Evolutionary conservation across 2,888 invertebrate genomes (phyloP).

Genomic region (Oasisia sp.): DNA sequence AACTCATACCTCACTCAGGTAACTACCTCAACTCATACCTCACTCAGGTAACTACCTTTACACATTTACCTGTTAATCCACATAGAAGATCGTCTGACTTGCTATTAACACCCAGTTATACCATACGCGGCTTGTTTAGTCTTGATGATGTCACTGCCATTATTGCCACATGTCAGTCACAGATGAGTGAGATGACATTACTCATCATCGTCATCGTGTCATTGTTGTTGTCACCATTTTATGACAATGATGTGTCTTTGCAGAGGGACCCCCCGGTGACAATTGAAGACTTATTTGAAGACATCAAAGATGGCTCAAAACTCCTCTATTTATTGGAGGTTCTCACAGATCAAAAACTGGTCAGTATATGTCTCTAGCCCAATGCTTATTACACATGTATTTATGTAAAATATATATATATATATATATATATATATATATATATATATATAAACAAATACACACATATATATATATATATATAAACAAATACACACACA

Average conservation of each 20-base stretch:
- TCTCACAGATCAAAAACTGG: slow-evolving; percentile 93
- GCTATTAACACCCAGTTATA: background rate
- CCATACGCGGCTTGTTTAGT: too few species aligned
- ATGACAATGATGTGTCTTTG: slow-evolving; percentile 50
- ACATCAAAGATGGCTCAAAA: slow-evolving; percentile 94
- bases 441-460: too few species aligned
- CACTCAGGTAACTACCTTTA: slow-evolving; percentile 75
- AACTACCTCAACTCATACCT: slow-evolving; percentile 95
- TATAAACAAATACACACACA: too few species aligned
- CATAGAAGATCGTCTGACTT: background rate
- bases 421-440: too few species aligned
- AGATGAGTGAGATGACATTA: too few species aligned
- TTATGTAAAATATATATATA: background rate
- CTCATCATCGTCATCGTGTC: background rate
- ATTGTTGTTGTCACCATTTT: background rate
- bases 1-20: slow-evolving; percentile 97
- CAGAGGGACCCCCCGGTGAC: slow-evolving; percentile 93
- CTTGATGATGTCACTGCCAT: background rate
- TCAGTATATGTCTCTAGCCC: slow-evolving; percentile 66
- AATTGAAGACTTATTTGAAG: slow-evolving; percentile 93
- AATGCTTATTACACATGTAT: background rate
- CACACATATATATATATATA: too few species aligned
- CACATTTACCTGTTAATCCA: slow-evolving; percentile 40
- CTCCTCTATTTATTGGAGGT: slow-evolving; percentile 93
- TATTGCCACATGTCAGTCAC: background rate